Evolutionary conservation across 2,888 invertebrate species (phyloP), one percentile per base, ranked within the genome.

Genomic region (Phytoseiulus persimilis): DNA sequence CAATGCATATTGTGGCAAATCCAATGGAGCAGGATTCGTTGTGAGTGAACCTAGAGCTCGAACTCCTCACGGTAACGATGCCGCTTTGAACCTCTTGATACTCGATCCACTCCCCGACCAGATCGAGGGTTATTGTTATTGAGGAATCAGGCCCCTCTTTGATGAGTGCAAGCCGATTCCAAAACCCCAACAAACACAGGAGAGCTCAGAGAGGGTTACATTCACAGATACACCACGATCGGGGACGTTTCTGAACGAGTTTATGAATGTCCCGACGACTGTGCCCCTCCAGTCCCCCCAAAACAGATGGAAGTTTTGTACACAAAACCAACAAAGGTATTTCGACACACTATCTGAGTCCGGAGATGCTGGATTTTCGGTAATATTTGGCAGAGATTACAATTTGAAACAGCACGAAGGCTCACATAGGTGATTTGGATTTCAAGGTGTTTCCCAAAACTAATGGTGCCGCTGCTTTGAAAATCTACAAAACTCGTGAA

Each of bases 291-390:
- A 18, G 87, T 87, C 0, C 87, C 87, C 18, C 87, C 87, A 9
- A 87, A 87, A 33, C 87, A 87, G 39, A 87, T 87, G 87, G 87
- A 87, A 45, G 87, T 87, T 32, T 33, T 87, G 11, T 87, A 87
- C 45, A 87, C 87, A 1, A 87, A 87, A 18, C 87, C 87, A 11
- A 87, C 87, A n/a, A 87, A 87, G 87, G 84, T 84, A 84, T 83
- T 83, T 83, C 5, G 83, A 6, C 83, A 31, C 83, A 5, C 6
- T 31, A 3, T 31, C n/a, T 83, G n/a, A 83, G n/a, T n/a, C n/a
- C n/a, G n/a, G n/a, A n/a, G n/a, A n/a, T n/a, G n/a, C n/a, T n/a
- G n/a, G n/a, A n/a, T n/a, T n/a, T n/a, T n/a, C n/a, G n/a, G n/a
- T n/a, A n/a, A n/a, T n/a, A n/a, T n/a, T n/a, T n/a, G n/a, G n/a